Evolutionary conservation across 2,888 invertebrate genomes (phyloP), one percentile per base, ranked within the genome.

Genomic region (Pasiphila rectangulata): DNA sequence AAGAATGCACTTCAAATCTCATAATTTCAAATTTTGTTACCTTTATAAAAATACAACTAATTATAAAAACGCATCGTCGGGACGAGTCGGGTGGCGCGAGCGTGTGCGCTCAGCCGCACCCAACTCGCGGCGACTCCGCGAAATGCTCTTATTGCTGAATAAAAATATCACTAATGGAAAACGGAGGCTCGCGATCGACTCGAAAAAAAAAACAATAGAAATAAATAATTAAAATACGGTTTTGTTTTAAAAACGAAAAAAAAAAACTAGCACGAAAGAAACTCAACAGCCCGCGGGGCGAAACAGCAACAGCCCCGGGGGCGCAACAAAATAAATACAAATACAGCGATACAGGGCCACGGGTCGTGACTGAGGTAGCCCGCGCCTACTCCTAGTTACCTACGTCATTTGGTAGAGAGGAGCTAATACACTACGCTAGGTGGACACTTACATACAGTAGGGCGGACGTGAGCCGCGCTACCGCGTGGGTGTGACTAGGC

Each of bases 81-180:
- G 55, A 19, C 61, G 62, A 65, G 75, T 29, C 7, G 13, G 15
- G 21, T n/a, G 13, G 7, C n/a, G 32, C 23, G 25, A 23, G 19
- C 4, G 4, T 30, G 20, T 13, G 12, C 32, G 16, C 13, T 6
- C 30, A 24, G 19, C 42, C 34, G 42, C 24, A 10, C 0, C 16
- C 37, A 19, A 37, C 46, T 68, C 50, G 38, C 32, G 47, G 48
- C 45, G 24, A 10, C 67, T 70, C 65, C 67, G 76, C 79, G 81
- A 87, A 88, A 88, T 87, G 87, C 87, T 84, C 83, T 82, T 88
- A 89, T 89, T 88, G 88, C 88, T 88, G 81, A 77, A 80, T 83
- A 79, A 78, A 45, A 88, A 89, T 89, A 89, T 89, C 89, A 89
- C 89, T 86, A 85, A 75, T 84, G 84, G 83, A 86, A 86, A 85